phyloP scores from a whole-genome alignment of 2,888 invertebrate genomes.

The Ischnus inquisitorius region DNA sequence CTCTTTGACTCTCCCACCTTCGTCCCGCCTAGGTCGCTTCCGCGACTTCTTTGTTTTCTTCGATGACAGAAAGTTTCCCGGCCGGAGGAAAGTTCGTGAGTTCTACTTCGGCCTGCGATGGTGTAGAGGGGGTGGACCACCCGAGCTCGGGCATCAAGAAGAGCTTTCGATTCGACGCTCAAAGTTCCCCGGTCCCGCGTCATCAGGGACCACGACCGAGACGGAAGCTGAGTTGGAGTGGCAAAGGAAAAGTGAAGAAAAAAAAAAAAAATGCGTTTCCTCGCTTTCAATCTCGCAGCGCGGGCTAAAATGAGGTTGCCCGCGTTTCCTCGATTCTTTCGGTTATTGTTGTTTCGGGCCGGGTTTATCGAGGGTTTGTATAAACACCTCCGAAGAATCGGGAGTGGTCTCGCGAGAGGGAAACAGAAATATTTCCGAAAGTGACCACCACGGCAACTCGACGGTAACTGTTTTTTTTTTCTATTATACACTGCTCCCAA shows the following conservation, averaged over 20 bases:
- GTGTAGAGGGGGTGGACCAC: constrained; percentile 1
- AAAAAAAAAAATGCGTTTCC: neutral
- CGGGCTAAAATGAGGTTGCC: constrained; percentile 14
- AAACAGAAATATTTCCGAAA: constrained; percentile 15
- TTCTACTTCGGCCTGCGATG: constrained; percentile 21
- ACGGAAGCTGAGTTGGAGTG: constrained; percentile 1
- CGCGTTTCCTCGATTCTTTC: constrained; percentile 36
- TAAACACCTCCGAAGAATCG: constrained; percentile 42
- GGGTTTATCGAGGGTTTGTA: constrained; percentile 53
- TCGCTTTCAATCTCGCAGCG: neutral
- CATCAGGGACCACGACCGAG: constrained; percentile 42
- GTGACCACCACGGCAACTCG: neutral
- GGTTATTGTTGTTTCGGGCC: constrained; percentile 41
- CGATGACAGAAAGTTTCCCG: constrained; percentile 57
- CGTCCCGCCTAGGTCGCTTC: constrained; percentile 5
- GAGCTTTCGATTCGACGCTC: constrained; percentile 60
- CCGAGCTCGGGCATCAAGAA: constrained; percentile 24
- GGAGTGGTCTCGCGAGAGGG: constrained; percentile 28
- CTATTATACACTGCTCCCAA: neutral
- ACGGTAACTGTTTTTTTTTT: neutral
- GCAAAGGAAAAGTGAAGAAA: neutral
- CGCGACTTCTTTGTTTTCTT: constrained; percentile 64
- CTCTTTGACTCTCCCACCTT: neutral
- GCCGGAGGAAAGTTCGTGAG: constrained; percentile 55
- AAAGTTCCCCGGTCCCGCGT: constrained; percentile 45